phyloP scores from a whole-genome alignment of 2,888 invertebrate species.

The Drosophila meridionalis region DNA sequence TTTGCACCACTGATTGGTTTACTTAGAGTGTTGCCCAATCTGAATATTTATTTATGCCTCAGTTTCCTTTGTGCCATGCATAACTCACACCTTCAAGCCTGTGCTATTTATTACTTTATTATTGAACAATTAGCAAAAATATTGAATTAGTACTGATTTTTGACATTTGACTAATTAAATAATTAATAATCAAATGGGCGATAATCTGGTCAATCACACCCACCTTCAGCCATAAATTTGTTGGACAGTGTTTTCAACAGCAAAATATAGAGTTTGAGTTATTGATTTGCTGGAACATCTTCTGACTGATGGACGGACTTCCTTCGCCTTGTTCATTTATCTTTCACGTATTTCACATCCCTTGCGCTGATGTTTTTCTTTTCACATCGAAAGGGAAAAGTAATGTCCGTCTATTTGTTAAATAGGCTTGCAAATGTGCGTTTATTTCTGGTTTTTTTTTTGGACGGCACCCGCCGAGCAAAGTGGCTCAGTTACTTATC shows the following conservation, averaged over 20 bases:
- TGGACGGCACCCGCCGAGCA: not conserved
- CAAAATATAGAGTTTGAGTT: not conserved
- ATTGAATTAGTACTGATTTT: not conserved
- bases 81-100: not conserved
- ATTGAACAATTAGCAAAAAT: not conserved
- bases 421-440: slow-evolving; percentile 76
- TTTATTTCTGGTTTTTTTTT: slow-evolving; percentile 34
- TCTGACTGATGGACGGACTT: not conserved
- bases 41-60: too few relatives aligned
- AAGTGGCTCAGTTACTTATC: slow-evolving; percentile 51
- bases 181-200: not conserved
- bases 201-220: not conserved
- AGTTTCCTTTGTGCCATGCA: not conserved
- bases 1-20: not conserved
- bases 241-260: not conserved
- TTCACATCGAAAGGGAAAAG: slow-evolving; percentile 28
- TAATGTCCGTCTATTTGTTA: slow-evolving; percentile 72
- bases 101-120: too few relatives aligned
- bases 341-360: slow-evolving; percentile 1
- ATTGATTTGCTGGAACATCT: not conserved
- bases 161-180: not conserved
- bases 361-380: slow-evolving; percentile 8
- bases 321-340: slow-evolving; percentile 26
- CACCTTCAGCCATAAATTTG: not conserved
- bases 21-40: not conserved